phyloP scores from a whole-genome alignment of 2,888 invertebrate species.

The Tipula confusa region DNA sequence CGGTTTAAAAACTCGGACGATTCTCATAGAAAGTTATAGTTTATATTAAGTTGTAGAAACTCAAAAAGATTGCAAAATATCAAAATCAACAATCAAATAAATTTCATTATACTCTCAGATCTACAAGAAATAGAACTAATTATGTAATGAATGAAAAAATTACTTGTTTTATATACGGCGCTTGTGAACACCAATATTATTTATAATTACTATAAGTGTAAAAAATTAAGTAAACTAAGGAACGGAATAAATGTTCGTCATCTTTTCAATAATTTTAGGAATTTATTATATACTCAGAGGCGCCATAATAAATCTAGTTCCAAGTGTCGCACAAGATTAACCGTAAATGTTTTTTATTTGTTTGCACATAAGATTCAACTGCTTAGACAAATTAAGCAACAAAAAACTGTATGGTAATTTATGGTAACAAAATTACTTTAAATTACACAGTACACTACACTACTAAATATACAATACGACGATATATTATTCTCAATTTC shows the following conservation, averaged over 20 bases:
- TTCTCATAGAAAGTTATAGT: too few relatives aligned
- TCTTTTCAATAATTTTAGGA: not conserved
- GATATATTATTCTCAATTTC: not conserved
- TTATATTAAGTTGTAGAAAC: too few relatives aligned
- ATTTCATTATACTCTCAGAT: not conserved
- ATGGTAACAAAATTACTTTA: not conserved
- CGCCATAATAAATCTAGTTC: not conserved
- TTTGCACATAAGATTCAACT: not conserved
- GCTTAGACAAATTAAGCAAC: not conserved
- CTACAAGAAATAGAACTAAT: too few relatives aligned
- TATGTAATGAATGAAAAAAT: too few relatives aligned
- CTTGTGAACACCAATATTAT: not conserved
- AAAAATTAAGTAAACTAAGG: not conserved
- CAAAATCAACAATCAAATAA: not conserved
- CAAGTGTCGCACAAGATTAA: not conserved
- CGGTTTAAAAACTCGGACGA: too few relatives aligned
- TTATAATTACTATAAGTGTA: not conserved
- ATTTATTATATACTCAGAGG: not conserved
- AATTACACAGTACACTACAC: not conserved
- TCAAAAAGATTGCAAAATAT: not conserved
- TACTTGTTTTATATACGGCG: not conserved
- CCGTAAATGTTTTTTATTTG: not conserved
- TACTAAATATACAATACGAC: not conserved
- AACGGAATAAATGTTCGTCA: not conserved
- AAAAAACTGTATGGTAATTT: not conserved